A percentile compares a stretch with the other conserved stretches of the same genome.
Evolutionary conservation across 2,797 vertebrate species (phyloP).

Genomic region (Sitta carolinensis): DNA sequence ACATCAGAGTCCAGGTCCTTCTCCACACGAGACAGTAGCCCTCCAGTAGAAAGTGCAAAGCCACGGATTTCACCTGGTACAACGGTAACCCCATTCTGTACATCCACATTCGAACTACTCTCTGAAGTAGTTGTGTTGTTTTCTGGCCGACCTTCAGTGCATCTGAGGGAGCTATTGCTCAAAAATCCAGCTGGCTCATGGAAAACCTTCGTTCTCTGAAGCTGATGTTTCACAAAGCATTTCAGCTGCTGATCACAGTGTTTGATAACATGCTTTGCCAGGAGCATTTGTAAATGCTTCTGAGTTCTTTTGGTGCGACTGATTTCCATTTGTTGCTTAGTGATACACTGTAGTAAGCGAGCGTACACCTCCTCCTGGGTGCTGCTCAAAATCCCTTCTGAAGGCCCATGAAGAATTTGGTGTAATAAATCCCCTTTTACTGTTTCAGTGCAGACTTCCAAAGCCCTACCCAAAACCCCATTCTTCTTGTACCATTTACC

Average conservation of each 20-base stretch:
- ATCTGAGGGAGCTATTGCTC: conserved; percentile 56
- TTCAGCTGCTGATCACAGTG: conserved; percentile 87
- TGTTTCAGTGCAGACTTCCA: conserved; percentile 62
- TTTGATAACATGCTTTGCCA: conserved; percentile 82
- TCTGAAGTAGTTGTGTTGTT: conserved; percentile 11
- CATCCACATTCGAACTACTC: conserved; percentile 28
- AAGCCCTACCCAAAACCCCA: conserved; percentile 67
- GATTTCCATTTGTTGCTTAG: conserved; percentile 81
- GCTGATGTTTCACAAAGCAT: conserved; percentile 77
- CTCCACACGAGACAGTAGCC: conserved; percentile 80
- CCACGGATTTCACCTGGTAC: conserved; percentile 75
- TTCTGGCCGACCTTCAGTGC: conserved; percentile 63
- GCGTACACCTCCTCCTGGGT: conserved; percentile 69
- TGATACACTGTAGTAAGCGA: conserved; percentile 77
- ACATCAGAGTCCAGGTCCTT: conserved; percentile 90
- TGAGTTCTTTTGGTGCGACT: conserved; percentile 78
- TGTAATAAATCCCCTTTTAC: conserved; percentile 66
- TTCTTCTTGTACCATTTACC: conserved; percentile 70
- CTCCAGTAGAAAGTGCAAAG: conserved; percentile 77
- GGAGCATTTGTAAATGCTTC: conserved; percentile 83
- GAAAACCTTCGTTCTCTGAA: conserved; percentile 63
- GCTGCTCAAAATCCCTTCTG: conserved; percentile 45
- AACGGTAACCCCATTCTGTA: conserved; percentile 51
- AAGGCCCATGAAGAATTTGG: conserved; percentile 64
- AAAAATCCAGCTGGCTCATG: conserved; percentile 42